phyloP scores from a whole-genome alignment of 2,113 vertebrate species.

The Proterorhinus semilunaris region DNA sequence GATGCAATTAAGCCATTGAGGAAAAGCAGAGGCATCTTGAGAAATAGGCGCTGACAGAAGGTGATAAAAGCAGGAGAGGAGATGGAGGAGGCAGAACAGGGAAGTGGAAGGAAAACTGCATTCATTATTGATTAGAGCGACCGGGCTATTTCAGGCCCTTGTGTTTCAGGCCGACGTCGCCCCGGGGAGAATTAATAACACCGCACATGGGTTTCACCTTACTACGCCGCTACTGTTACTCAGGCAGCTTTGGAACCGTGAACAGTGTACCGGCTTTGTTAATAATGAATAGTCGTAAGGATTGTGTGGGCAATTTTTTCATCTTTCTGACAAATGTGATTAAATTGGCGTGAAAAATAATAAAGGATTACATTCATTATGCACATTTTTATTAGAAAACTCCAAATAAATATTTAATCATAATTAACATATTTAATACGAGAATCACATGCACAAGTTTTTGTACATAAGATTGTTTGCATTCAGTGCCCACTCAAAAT shows the following conservation, averaged over 20 bases:
- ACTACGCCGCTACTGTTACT: not conserved
- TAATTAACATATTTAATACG: too few species aligned
- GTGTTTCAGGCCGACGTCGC: conserved; percentile 26
- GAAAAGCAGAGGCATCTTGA: conserved; percentile 4
- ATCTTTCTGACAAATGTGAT: too few species aligned
- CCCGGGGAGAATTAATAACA: conserved; percentile 13
- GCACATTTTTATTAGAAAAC: too few species aligned
- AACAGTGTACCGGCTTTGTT: not conserved
- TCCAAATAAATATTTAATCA: too few species aligned
- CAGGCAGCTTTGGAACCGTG: not conserved
- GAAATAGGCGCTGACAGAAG: conserved; percentile 24
- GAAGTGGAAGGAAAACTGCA: conserved; percentile 50
- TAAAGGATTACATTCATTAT: too few species aligned
- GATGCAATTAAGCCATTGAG: not conserved
- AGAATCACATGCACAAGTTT: too few species aligned
- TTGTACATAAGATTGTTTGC: too few species aligned
- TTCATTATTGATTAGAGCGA: conserved; percentile 70
- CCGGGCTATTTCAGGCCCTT: conserved; percentile 52
- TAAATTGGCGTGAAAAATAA: too few species aligned
- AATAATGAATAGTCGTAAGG: too few species aligned
- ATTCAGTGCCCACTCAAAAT: too few species aligned
- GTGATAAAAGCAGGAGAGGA: conserved; percentile 28
- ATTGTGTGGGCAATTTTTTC: too few species aligned
- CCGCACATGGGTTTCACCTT: conserved; percentile 4
- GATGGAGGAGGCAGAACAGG: conserved; percentile 24